Percentiles rank a stretch among this genome's conserved stretches.
These are phyloP conservation scores for Conopomorpha cramerella DNA, from an alignment of 1,140 invertebrate genomes.

Conservation along the genomic window DNA sequence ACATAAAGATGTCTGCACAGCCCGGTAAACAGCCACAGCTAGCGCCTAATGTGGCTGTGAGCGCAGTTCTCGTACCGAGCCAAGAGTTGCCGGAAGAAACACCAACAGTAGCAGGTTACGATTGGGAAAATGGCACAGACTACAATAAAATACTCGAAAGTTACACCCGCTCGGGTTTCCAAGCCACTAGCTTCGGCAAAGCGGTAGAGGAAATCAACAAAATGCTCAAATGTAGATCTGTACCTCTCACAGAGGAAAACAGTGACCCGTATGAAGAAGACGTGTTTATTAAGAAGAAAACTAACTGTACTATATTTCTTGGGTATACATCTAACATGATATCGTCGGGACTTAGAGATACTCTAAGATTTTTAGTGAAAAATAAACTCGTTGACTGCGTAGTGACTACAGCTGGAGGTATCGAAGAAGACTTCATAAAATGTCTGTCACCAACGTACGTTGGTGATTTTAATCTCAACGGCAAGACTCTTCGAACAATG, in stretches of 20 bases:
- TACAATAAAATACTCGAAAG: conserved; percentile 83
- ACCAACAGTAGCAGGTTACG: conserved; percentile 77
- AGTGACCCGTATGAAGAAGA: conserved; percentile 75
- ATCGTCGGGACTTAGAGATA: conserved; percentile 92
- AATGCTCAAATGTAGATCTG: conserved; percentile 80
- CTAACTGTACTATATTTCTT: conserved; percentile 94
- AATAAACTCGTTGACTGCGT: conserved; percentile 90
- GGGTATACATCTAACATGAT: conserved; percentile 98
- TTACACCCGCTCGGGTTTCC: conserved; percentile 87
- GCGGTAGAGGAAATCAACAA: conserved; percentile 90
- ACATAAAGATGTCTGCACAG: too few species aligned
- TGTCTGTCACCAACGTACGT: conserved; percentile 94
- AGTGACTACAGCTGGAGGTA: conserved; percentile 96
- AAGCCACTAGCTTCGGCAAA: conserved; percentile 93
- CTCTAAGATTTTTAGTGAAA: conserved; percentile 86
- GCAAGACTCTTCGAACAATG: conserved; percentile 75
- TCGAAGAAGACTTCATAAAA: conserved; percentile 99
- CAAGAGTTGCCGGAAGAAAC: conserved; percentile 65
- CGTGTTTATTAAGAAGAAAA: conserved; percentile 76
- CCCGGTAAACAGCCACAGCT: too few species aligned
- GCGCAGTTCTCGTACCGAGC: conserved; percentile 71
- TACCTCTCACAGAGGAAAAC: conserved; percentile 68
- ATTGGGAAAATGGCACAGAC: conserved; percentile 92
- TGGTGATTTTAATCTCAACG: conserved; percentile 88
- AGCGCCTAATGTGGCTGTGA: conserved; percentile 63